phyloP scores from a whole-genome alignment of 2,797 vertebrate genomes.

The Anomalospiza imberbis region DNA sequence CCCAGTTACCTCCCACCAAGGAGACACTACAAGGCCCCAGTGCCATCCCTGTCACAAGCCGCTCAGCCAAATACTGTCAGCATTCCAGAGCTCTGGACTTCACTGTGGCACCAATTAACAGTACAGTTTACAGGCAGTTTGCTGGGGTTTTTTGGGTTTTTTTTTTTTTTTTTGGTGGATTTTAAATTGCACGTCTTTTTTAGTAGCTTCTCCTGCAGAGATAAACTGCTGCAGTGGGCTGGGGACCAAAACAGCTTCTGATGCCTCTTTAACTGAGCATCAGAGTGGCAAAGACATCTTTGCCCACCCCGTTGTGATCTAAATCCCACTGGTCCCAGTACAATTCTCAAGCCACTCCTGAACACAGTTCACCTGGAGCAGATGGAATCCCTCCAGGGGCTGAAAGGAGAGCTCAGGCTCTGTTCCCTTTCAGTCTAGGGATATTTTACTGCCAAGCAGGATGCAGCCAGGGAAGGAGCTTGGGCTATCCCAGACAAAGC shows the following conservation, averaged over 20 bases:
- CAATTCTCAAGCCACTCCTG: not conserved
- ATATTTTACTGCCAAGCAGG: not conserved
- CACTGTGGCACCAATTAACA: constrained; percentile 47
- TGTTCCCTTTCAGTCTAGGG: not conserved
- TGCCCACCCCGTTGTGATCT: not conserved
- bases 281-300: not conserved
- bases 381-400: not conserved
- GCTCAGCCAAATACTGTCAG: constrained; percentile 47
- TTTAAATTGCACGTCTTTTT: not conserved
- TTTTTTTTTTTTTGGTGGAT: not conserved
- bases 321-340: not conserved
- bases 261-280: not conserved
- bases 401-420: not conserved
- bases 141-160: too few relatives aligned
- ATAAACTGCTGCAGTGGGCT: not conserved
- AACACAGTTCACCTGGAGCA: not conserved
- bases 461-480: not conserved
- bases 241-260: not conserved
- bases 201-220: not conserved
- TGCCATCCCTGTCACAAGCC: constrained; percentile 21
- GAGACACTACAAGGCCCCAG: not conserved
- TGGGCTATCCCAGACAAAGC: not conserved
- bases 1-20: constrained; percentile 28
- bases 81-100: constrained; percentile 46
- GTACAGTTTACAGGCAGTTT: not conserved